Evolutionary conservation across 2,113 vertebrate species (phyloP), one percentile per base, ranked within the genome.

Genomic region (Grus americana): DNA sequence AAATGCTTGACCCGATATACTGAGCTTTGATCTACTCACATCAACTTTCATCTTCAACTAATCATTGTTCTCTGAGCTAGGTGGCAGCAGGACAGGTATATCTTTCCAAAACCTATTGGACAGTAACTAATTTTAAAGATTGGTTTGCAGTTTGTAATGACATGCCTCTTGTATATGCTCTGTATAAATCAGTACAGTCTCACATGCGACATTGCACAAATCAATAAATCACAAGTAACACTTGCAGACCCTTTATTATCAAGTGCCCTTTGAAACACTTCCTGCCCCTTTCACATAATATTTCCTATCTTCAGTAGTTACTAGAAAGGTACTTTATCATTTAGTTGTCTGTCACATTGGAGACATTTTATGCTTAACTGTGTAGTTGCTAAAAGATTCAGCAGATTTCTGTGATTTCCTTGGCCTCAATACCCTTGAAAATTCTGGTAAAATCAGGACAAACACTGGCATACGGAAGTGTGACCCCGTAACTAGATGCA

Each of bases 121-220:
- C 87, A 95, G 95, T 95, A 91, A 91, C 91, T 96, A 92, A 97
- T 97, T 94, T 83, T 94, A 91, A 97, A 96, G 95, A 95, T 95
- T 94, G 91, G 84, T 88, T 94, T 95, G 94, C 89, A 93, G 74
- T 95, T 93, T 92, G 87, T 63, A 94, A 90, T 76, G 95, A 67
- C 84, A 94, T 4, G 5, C 42, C n/a, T 95, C 74, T 76, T 95
- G 94, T 90, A 58, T 76, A 73, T 93, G 84, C 80, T 76, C 66
- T 72, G 76, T 91, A 90, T 95, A 96, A 96, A 97, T 96, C 95
- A 95, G 96, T 52, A 58, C 74, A 63, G 87, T 63, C 92, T 89
- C 14, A 0, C 91, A 95, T 74, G 93, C 93, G 88, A 61, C 97
- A 55, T 62, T 88, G 96, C 92, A 70, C 87, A 94, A 83, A 94